These are phyloP conservation scores for Alviniconcha marisindica DNA, from an alignment of 1,140 invertebrate species.

Conservation along the genomic window DNA sequence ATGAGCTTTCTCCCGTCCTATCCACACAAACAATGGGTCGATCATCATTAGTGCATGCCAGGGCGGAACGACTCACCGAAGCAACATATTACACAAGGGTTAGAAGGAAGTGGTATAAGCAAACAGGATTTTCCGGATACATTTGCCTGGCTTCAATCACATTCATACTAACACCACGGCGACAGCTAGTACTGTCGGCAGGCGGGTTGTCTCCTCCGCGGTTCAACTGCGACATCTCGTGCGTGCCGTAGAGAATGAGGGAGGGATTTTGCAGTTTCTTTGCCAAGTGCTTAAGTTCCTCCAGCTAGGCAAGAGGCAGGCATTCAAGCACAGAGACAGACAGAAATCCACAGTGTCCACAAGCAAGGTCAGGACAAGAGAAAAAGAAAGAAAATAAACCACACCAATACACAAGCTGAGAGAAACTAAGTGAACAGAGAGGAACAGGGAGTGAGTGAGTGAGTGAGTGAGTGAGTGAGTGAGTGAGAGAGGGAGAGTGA, in stretches of 20 bases:
- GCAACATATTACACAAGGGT: too few relatives aligned
- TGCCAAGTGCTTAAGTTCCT: slow-evolving; percentile 16
- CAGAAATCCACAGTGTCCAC: neutral
- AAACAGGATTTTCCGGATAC: neutral
- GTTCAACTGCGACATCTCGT: slow-evolving; percentile 26
- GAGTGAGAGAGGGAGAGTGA: neutral
- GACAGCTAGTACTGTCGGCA: neutral
- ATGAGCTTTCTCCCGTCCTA: too few relatives aligned
- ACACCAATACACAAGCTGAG: neutral
- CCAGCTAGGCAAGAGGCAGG: slow-evolving; percentile 27
- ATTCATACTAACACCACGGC: slow-evolving; percentile 34
- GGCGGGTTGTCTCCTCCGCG: neutral
- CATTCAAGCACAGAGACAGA: neutral
- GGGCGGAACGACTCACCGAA: too few relatives aligned
- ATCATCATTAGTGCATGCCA: too few relatives aligned
- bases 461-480: neutral
- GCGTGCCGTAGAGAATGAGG: slow-evolving; percentile 25
- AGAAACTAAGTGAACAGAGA: neutral
- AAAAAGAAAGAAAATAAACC: neutral
- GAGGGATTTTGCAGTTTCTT: slow-evolving; percentile 32
- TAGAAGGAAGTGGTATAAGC: too few relatives aligned
- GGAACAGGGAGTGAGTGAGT: neutral
- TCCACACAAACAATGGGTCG: too few relatives aligned
- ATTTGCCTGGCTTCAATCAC: neutral
- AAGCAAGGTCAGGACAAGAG: neutral